phyloP scores from a whole-genome alignment of 2,888 invertebrate genomes.

The Opisthograptis luteolata region DNA sequence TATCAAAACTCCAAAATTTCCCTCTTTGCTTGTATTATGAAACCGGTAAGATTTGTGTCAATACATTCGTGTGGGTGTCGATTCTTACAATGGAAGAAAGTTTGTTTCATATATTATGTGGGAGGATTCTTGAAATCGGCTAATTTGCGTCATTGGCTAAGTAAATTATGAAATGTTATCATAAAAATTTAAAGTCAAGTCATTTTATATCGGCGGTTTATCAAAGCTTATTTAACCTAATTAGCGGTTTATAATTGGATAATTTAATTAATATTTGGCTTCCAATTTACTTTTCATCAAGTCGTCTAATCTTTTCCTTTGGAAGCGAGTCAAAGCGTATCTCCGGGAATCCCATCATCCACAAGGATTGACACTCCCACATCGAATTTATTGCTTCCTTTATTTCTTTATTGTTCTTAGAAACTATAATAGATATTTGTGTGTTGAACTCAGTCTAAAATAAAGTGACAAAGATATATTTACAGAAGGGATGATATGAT shows the following conservation, averaged over 20 bases:
- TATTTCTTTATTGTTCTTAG: conserved; percentile 63
- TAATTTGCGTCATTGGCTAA: conserved; percentile 39
- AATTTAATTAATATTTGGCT: conserved; percentile 29
- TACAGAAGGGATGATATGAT: not conserved
- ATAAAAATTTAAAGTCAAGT: conserved; percentile 9
- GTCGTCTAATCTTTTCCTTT: conserved; percentile 59
- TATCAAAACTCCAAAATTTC: conserved; percentile 66
- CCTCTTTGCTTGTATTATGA: conserved; percentile 66
- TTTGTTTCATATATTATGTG: conserved; percentile 48
- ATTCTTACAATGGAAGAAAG: conserved; percentile 79
- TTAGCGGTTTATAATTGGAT: conserved; percentile 32
- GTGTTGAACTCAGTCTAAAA: conserved; percentile 1
- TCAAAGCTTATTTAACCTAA: conserved; percentile 29
- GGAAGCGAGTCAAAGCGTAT: conserved; percentile 57
- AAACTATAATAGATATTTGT: conserved; percentile 37
- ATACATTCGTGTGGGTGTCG: conserved; percentile 58
- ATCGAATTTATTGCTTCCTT: conserved; percentile 77
- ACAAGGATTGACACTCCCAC: conserved; percentile 62
- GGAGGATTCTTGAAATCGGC: conserved; percentile 52
- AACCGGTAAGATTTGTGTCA: conserved; percentile 74
- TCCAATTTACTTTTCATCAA: conserved; percentile 56
- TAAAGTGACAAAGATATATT: not conserved
- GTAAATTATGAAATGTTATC: conserved; percentile 10
- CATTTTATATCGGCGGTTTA: conserved; percentile 1
- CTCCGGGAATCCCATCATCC: conserved; percentile 70